Evolutionary conservation across 1,140 invertebrate species (phyloP).

Genomic region (Cephus cinctus): DNA sequence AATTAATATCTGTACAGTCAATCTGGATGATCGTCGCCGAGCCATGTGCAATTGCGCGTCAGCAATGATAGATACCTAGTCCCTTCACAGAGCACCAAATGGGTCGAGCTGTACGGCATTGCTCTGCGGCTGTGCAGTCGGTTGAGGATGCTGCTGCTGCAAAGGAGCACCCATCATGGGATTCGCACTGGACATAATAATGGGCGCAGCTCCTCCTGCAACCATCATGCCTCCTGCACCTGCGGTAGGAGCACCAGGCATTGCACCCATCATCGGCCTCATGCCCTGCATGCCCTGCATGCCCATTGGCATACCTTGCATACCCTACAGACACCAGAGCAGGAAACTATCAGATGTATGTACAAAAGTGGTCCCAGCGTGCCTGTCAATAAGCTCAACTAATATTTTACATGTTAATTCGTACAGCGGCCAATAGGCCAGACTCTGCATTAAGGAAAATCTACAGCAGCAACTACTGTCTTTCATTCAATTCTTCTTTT

Average conservation of each 20-base stretch:
- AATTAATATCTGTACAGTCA: no score
- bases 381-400: no score
- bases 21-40: no score
- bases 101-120: conserved; percentile 54
- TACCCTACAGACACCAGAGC: conserved; percentile 41
- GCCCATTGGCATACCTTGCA: conserved; percentile 48
- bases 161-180: conserved; percentile 41
- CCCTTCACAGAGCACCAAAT: conserved; percentile 55
- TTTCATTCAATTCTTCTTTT: no score
- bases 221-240: conserved; percentile 41
- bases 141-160: conserved; percentile 42
- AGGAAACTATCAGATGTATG: conserved; percentile 17
- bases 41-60: no score
- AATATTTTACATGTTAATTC: no score
- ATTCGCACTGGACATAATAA: conserved; percentile 39
- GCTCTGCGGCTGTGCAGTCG: conserved; percentile 39
- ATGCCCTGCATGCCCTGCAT: conserved; percentile 42
- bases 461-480: no score
- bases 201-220: conserved; percentile 38
- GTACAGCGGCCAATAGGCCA: no score
- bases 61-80: conserved; percentile 47
- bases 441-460: no score
- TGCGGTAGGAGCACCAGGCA: conserved; percentile 36
- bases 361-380: conserved; percentile 16
- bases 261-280: conserved; percentile 49